Base-by-base conservation (phyloP, 2,113 vertebrate genomes). In the Brachionichthys hirsutus region DNA sequence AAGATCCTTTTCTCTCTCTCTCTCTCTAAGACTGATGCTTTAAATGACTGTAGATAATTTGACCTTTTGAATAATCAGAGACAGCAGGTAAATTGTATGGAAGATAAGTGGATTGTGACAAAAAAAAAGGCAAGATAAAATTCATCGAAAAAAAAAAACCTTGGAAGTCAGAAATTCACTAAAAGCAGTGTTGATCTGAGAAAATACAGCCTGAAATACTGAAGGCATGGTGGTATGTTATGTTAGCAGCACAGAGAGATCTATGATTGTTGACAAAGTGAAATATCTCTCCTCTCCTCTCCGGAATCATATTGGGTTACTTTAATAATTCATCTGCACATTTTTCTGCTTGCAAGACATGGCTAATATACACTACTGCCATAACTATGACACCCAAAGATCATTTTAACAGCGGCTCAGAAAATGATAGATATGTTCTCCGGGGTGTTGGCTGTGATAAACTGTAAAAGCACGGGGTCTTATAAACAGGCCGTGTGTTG, bases 401-500 rank as follows among this genome's bases (percentile, higher is more conserved):
- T 38, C 9, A 38, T 38, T 12, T 83, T 54, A 44, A 63, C 54
- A 40, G 60, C 47, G 8, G 42, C 30, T 52, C 12, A 56, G 17
- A 50, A 68, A 53, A n/a, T 48, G 54, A 58, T 30, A 38, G 10
- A 38, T 57, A 50, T 67, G 49, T 70, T 69, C 40, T 47, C 50
- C 4, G 18, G 45, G 36, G 66, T 63, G 42, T 30, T 67, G 51
- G 54, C 61, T 65, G 57, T 54, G 48, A 70, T 77, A 67, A 80
- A 53, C 67, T 45, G 54, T 64, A 47, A 62, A 63, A 49, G 69
- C 75, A 50, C 13, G 19, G 45, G 4, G 54, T 34, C 52, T 62
- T 55, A 48, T 62, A 47, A 73, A 72, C 51, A 62, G 41, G 24
- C 62, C 69, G 45, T 58, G 72, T 79, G 73, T 60, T 52, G 48